Evolutionary conservation across 2,888 invertebrate genomes (phyloP).

Genomic region (Cryptosula pallasiana): DNA sequence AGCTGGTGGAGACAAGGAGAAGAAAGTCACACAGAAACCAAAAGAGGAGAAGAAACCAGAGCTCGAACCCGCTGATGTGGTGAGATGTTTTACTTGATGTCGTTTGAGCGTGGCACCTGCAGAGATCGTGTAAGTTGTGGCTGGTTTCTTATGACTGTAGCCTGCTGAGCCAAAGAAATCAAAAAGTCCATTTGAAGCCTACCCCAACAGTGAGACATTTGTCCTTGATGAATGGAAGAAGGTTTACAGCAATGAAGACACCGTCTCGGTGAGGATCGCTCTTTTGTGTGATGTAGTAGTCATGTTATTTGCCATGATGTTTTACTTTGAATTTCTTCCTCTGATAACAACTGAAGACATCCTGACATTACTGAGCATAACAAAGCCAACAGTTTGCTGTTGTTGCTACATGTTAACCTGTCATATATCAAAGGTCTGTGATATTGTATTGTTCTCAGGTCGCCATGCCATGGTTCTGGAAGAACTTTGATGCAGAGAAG

Average conservation of each 20-base stretch:
- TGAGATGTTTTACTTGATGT: no score
- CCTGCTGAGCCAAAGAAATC: constrained; percentile 23
- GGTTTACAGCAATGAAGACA: constrained; percentile 93
- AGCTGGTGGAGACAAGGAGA: constrained; percentile 31
- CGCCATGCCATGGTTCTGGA: constrained; percentile 96
- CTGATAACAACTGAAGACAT: not conserved
- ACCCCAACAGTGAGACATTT: constrained; percentile 88
- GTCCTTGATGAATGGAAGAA: constrained; percentile 96
- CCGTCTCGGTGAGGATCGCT: constrained; percentile 56
- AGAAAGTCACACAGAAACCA: no score
- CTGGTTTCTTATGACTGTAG: constrained; percentile 29
- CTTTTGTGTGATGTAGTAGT: not conserved
- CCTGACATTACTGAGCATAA: no score
- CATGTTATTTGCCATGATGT: not conserved
- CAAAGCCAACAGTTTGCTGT: not conserved
- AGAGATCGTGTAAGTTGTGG: constrained; percentile 39
- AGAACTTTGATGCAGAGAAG: constrained; percentile 90
- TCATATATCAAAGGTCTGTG: not conserved
- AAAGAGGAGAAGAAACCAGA: no score
- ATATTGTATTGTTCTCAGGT: constrained; percentile 39
- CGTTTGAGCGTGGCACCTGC: no score
- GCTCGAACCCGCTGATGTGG: no score
- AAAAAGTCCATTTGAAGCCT: constrained; percentile 62
- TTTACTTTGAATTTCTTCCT: constrained; percentile 7
- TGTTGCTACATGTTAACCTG: not conserved